Evolutionary conservation across 2,113 vertebrate species (phyloP).

Genomic region (Pomatorhinus ruficollis): DNA sequence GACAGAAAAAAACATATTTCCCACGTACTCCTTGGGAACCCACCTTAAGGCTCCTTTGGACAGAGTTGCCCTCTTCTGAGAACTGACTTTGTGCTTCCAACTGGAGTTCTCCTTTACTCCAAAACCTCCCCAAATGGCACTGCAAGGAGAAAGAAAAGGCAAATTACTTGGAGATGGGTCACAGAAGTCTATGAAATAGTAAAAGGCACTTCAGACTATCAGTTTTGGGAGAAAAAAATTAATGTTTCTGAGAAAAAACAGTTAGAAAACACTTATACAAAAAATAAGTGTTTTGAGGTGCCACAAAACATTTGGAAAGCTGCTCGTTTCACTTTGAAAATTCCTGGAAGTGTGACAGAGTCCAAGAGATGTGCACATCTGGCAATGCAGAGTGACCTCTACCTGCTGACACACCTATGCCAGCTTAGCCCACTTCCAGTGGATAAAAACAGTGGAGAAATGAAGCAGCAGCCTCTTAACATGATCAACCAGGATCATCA

Average conservation of each 20-base stretch:
- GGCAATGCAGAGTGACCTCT: not conserved
- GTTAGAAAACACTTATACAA: not conserved
- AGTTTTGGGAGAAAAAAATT: not conserved
- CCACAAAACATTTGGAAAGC: not conserved
- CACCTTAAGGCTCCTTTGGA: not conserved
- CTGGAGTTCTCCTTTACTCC: not conserved
- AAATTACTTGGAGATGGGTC: not conserved
- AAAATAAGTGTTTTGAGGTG: not conserved
- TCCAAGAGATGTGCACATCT: not conserved
- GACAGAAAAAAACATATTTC: accelerated
- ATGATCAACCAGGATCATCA: not conserved
- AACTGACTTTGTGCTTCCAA: not conserved
- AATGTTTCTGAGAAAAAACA: not conserved
- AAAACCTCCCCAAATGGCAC: accelerated
- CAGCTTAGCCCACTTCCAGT: accelerated
- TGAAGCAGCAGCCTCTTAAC: not conserved
- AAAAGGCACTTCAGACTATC: not conserved
- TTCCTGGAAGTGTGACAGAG: not conserved
- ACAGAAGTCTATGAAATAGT: not conserved
- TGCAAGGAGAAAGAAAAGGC: not conserved
- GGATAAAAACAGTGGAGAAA: not conserved
- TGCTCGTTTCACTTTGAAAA: not conserved
- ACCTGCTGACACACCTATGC: not conserved
- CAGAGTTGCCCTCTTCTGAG: not conserved
- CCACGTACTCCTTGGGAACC: accelerated